These are phyloP conservation scores for Pandemis cinnamomeana DNA, from an alignment of 2,888 invertebrate species.

Conservation along the genomic window DNA sequence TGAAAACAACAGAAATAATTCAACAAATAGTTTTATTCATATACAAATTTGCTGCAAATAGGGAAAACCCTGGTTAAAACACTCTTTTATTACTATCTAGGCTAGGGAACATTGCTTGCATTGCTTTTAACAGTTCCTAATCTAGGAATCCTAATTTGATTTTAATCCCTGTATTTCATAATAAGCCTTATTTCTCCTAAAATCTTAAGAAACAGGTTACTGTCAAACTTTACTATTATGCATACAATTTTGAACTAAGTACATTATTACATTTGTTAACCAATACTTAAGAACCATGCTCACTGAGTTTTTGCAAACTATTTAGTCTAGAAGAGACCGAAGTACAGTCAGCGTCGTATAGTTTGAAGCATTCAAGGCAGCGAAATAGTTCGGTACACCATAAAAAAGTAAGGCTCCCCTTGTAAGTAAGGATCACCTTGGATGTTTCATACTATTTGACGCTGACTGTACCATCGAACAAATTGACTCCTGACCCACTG, in stretches of 20 bases:
- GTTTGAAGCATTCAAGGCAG: too few relatives aligned
- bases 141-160: conserved; percentile 28
- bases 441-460: too few relatives aligned
- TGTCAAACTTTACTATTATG: conserved; percentile 9
- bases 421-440: too few relatives aligned
- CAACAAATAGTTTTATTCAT: conserved; percentile 54
- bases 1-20: conserved; percentile 39
- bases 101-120: conserved; percentile 40
- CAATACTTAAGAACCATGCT: too few relatives aligned
- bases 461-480: too few relatives aligned
- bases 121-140: conserved; percentile 24
- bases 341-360: too few relatives aligned
- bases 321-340: too few relatives aligned
- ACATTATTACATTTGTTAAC: neutral
- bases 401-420: too few relatives aligned
- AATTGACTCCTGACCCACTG: too few relatives aligned
- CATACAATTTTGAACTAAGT: too few relatives aligned
- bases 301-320: too few relatives aligned
- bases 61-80: conserved; percentile 36
- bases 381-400: too few relatives aligned
- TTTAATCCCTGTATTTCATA: conserved; percentile 30
- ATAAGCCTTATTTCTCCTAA: conserved; percentile 8
- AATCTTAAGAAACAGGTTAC: conserved; percentile 18
- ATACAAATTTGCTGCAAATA: conserved; percentile 49
- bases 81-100: conserved; percentile 28